A percentile compares a stretch with the other conserved stretches of the same genome.
Evolutionary conservation across 2,113 vertebrate genomes (phyloP).

Genomic region (Pterocles orientalis): DNA sequence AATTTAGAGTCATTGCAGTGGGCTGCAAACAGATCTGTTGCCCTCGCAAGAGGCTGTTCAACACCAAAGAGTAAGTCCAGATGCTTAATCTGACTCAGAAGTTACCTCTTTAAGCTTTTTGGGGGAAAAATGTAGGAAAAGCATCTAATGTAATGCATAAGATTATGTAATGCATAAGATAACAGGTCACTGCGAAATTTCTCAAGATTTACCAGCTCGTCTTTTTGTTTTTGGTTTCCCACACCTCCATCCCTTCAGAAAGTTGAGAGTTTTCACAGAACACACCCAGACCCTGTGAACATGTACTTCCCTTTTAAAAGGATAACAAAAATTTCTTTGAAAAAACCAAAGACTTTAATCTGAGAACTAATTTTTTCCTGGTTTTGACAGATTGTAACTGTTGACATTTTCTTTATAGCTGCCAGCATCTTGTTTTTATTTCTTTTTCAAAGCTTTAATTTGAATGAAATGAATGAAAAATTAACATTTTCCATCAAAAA

Average conservation of each 20-base stretch:
- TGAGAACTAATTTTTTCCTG: background rate
- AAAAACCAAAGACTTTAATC: background rate
- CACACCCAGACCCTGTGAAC: background rate
- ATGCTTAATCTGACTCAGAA: background rate
- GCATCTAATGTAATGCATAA: background rate
- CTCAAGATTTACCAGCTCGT: background rate
- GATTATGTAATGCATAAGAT: background rate
- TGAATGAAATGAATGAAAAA: background rate
- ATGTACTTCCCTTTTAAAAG: background rate
- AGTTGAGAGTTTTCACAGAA: conserved; percentile 10
- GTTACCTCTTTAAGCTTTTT: background rate
- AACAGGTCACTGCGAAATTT: conserved; percentile 10
- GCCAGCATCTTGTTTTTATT: background rate
- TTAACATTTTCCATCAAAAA: background rate
- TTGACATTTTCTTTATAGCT: background rate
- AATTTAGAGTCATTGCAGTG: background rate
- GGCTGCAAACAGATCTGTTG: background rate
- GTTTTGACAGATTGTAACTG: background rate
- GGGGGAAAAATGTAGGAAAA: background rate
- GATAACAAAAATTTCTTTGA: background rate
- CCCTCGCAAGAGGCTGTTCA: background rate
- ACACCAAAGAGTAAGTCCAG: background rate
- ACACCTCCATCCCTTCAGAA: background rate
- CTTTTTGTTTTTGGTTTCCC: background rate
- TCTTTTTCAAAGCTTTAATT: background rate